These are phyloP conservation scores for Caenorhabditis tropicalis DNA, from an alignment of 1,140 invertebrate genomes.

Conservation along the genomic window DNA sequence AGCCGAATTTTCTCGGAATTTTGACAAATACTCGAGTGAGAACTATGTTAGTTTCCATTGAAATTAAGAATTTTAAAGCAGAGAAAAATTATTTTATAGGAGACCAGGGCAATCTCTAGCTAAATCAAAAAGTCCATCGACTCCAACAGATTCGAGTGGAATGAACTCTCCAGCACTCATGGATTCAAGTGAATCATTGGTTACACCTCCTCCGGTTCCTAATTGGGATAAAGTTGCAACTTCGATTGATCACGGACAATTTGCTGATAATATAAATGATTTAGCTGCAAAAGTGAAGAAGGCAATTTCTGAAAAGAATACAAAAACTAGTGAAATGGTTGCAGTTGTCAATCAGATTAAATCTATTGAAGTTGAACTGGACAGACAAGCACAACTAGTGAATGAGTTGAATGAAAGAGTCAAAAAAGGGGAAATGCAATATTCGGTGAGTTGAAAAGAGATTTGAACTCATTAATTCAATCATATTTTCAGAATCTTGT, in stretches of 20 bases:
- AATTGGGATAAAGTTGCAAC: neutral
- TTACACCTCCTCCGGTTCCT: neutral
- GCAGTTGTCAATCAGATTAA: slow-evolving; percentile 38
- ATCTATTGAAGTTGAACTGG: neutral
- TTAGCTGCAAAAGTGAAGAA: neutral
- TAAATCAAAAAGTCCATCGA: neutral
- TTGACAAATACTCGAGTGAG: neutral
- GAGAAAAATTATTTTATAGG: neutral
- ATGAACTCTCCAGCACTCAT: neutral
- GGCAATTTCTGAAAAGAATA: slow-evolving; percentile 22
- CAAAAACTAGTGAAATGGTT: slow-evolving; percentile 14
- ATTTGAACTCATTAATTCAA: neutral
- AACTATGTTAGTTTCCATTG: neutral
- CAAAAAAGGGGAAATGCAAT: slow-evolving; percentile 11
- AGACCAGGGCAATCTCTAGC: neutral
- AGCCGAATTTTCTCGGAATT: slow-evolving; percentile 20
- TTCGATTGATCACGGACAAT: neutral
- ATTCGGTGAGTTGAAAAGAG: neutral
- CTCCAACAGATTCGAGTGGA: neutral
- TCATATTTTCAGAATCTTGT: slow-evolving; percentile 16
- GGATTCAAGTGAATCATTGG: neutral
- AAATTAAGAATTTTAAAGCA: neutral
- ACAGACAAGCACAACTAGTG: slow-evolving; percentile 11
- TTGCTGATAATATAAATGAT: slow-evolving; percentile 23
- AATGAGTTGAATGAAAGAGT: slow-evolving; percentile 31